Evolutionary conservation across 1,140 invertebrate genomes (phyloP), one percentile per base, ranked within the genome.

Genomic region (Bombus sylvicola): DNA sequence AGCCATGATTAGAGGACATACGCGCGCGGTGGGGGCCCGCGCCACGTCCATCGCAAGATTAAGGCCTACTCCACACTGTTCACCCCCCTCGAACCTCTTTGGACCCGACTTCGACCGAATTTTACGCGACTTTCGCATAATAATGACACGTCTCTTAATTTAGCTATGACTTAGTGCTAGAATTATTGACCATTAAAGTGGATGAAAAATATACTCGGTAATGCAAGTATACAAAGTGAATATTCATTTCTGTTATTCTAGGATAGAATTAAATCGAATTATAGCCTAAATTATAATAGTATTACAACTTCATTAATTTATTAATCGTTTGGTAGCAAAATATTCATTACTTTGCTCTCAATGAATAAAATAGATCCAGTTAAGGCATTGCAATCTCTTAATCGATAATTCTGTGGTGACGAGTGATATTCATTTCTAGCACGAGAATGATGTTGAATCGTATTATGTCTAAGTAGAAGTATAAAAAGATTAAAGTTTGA

Each of bases 1-100:
- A 89, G 74, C 84, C 91, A 92, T 91, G 92, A 93, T 93, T 93
- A 93, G 92, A 93, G 92, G 93, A 93, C 87, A 87, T 88, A 87
- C 87, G 81, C 89, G 88, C 88, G 83, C 83, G 88, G 83, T 82
- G 85, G 88, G 81, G 86, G 84, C 88, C 85, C 80, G 81, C 73
- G 85, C 81, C 76, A 77, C 85, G 73, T 84, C 66, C 88, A 80
- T 68, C 47, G 78, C 74, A 69, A 87, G 88, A 90, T 90, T 90
- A 89, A 90, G 57, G 89, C 80, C 89, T 84, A 85, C 64, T 89
- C 88, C 89, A 89, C 82, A 87, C 81, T 66, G 86, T 59, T 37
- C 22, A 31, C 75, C 57, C 66, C 64, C 81, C 64, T 68, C 22
- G 39, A 34, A 37, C 22, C 43, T 68, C 34, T 53, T 62, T 47